Conservation (phyloP, 2,888 invertebrate genomes). For the Tipula vernalis region DNA sequence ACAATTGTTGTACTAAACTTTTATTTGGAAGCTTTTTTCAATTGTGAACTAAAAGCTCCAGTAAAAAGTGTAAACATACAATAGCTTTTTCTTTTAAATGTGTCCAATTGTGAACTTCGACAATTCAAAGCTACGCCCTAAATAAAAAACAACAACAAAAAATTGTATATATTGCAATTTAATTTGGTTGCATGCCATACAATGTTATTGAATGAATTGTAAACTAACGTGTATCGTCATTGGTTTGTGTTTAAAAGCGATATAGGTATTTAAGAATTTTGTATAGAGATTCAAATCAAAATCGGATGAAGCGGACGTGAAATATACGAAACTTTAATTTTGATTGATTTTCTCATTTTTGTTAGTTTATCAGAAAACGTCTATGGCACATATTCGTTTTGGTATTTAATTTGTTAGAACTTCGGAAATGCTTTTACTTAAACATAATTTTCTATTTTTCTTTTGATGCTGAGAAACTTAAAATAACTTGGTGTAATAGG, state of each 20-base stretch:
- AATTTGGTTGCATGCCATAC: background rate
- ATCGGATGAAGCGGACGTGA: background rate
- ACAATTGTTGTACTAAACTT: background rate
- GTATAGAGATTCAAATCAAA: background rate
- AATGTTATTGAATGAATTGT: background rate
- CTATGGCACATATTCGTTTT: background rate
- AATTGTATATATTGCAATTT: background rate
- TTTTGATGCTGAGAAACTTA: too few species aligned
- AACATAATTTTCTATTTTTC: too few species aligned
- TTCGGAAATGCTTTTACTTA: too few species aligned
- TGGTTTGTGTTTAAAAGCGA: background rate
- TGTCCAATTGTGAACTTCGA: background rate
- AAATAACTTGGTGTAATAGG: too few species aligned
- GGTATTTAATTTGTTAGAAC: too few species aligned
- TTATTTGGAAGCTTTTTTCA: background rate
- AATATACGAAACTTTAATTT: background rate
- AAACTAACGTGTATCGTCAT: background rate
- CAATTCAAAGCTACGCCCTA: background rate
- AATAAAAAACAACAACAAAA: background rate
- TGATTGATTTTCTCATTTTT: background rate
- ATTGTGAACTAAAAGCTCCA: background rate
- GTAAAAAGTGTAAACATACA: background rate
- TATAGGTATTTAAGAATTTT: background rate
- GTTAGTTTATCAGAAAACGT: background rate
- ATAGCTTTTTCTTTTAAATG: background rate